Evolutionary conservation across 2,888 invertebrate species (phyloP).

Genomic region (Cistogaster globosa): DNA sequence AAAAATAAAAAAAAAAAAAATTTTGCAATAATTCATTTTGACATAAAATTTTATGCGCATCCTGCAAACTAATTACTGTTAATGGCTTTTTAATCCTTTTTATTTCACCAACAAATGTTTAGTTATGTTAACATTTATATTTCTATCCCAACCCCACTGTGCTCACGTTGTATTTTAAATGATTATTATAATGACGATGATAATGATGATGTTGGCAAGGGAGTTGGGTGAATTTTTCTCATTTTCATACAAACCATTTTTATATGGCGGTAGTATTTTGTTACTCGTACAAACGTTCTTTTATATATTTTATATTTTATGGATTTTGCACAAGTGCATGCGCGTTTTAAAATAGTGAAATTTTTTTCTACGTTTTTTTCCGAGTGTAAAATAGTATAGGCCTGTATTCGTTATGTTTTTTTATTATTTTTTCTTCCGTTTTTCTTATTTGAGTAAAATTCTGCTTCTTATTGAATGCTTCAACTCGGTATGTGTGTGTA

Average conservation of each 20-base stretch:
- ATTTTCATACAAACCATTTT: constrained; percentile 11
- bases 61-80: constrained; percentile 19
- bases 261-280: constrained; percentile 55
- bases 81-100: constrained; percentile 29
- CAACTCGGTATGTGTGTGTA: constrained; percentile 5
- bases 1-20: no score
- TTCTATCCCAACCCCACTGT: constrained; percentile 26
- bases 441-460: constrained; percentile 60
- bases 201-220: constrained; percentile 12
- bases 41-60: background rate
- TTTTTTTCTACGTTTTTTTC: constrained; percentile 22
- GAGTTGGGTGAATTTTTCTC: constrained; percentile 20
- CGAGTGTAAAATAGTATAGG: constrained; percentile 51
- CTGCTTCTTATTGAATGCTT: constrained; percentile 52
- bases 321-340: constrained; percentile 67
- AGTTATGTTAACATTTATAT: background rate
- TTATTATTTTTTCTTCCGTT: constrained; percentile 45
- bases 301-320: constrained; percentile 53
- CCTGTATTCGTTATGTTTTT: constrained; percentile 41
- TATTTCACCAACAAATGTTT: background rate
- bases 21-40: constrained; percentile 1
- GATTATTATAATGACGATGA: constrained; percentile 1
- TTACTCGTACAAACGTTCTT: constrained; percentile 1
- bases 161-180: constrained; percentile 1
- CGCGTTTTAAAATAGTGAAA: constrained; percentile 50